Evolutionary conservation across 2,113 vertebrate species (phyloP).

Genomic region (Platysteira castanea): DNA sequence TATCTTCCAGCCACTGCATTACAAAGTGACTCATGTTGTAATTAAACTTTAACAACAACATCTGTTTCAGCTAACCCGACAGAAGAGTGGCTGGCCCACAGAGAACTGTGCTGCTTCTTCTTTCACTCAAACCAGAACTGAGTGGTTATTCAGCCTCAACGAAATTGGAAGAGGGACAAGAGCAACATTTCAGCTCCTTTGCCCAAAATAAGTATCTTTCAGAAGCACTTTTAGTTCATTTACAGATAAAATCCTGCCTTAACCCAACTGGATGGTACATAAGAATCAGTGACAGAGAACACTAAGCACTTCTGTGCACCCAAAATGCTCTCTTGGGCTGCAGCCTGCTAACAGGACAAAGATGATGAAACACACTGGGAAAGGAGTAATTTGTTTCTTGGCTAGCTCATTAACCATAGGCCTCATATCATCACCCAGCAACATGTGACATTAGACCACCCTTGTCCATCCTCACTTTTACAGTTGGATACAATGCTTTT

Average conservation of each 20-base stretch:
- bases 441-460: background rate
- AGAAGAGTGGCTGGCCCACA: background rate
- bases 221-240: constrained; percentile 13
- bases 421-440: background rate
- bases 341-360: background rate
- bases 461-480: background rate
- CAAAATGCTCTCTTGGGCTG: background rate
- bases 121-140: constrained; percentile 9
- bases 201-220: background rate
- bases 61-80: background rate
- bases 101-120: background rate
- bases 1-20: background rate
- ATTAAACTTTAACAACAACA: constrained; percentile 51
- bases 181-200: background rate
- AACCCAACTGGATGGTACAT: background rate
- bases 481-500: background rate
- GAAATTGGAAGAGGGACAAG: constrained; percentile 8
- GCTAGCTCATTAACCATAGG: background rate
- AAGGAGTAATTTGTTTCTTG: background rate
- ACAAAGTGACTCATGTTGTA: background rate
- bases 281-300: background rate
- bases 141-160: background rate
- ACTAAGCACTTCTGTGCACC: background rate
- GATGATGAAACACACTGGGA: background rate
- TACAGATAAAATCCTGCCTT: constrained; percentile 25